Conservation (phyloP, 2,113 vertebrate species). For the Sciurus niger region DNA sequence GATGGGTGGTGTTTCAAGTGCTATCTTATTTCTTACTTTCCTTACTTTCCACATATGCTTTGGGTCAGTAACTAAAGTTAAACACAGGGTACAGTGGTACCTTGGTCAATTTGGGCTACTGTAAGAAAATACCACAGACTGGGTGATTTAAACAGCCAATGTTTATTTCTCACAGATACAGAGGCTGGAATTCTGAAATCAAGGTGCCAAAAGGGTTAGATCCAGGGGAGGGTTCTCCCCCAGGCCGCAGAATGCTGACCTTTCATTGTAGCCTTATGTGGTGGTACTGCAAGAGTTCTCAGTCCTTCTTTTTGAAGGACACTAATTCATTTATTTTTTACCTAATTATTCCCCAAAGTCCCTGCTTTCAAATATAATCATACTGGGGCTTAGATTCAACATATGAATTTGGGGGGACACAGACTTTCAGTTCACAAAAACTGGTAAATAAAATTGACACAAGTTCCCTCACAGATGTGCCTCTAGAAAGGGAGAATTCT, state of each 20-base stretch:
- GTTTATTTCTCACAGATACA: neutral
- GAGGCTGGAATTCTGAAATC: neutral
- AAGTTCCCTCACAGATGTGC: neutral
- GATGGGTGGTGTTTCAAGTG: neutral
- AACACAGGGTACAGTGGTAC: neutral
- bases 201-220: neutral
- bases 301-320: neutral
- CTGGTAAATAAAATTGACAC: neutral
- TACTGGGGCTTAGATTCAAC: neutral
- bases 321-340: neutral
- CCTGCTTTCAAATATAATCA: neutral
- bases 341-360: neutral
- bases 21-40: neutral
- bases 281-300: neutral
- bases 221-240: neutral
- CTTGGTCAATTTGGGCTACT: neutral
- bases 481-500: neutral
- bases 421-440: neutral
- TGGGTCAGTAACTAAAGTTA: neutral
- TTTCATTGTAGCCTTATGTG: neutral
- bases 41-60: neutral
- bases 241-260: neutral
- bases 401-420: neutral
- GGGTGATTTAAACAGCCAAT: neutral
- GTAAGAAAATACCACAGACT: neutral